Evolutionary conservation across 2,888 invertebrate species (phyloP), one percentile per base, ranked within the genome.

Genomic region (Mylabris sibirica): DNA sequence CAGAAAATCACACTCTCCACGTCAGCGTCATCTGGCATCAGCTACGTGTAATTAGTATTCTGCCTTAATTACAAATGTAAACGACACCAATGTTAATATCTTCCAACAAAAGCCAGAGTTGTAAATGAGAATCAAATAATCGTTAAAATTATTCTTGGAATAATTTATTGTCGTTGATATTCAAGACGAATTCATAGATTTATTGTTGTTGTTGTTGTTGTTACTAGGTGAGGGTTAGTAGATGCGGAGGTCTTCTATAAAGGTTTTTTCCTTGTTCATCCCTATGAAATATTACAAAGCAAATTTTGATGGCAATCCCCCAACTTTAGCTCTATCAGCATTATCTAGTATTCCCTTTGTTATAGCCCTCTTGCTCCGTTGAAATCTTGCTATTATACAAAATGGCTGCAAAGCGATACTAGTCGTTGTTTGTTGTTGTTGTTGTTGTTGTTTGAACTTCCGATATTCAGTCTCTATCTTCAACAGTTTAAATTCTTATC

Each of bases 11-110:
- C 62, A 66, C 66, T 67, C 74, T 74, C 68, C 72, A 73, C 70
- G 76, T 76, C 74, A 74, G 72, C 72, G 73, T 74, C 76, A 76
- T 76, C 76, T 76, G 76, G 73, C 73, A 67, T 76, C 71, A 73
- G 72, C 72, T 72, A 72, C 73, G 71, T 72, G 73, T 76, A 74
- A 76, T 76, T 74, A 74, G 72, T 59, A 74, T 70, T 73, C 68
- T 61, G 74, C 67, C 72, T 72, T 76, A 74, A 76, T 76, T 76
- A 76, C 72, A 69, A 72, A 74, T 76, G 76, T 76, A 76, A 76
- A 76, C 69, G 76, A 75, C 73, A 71, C 73, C 73, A 65, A 68
- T 65, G 69, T 68, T 69, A 68, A 62, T 67, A n/a, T 17, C 71
- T 41, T 65, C 64, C 30, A 30, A 59, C 68, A 17, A 62, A 60